phyloP scores from a whole-genome alignment of 2,888 invertebrate species.

The Leuctra nigra region DNA sequence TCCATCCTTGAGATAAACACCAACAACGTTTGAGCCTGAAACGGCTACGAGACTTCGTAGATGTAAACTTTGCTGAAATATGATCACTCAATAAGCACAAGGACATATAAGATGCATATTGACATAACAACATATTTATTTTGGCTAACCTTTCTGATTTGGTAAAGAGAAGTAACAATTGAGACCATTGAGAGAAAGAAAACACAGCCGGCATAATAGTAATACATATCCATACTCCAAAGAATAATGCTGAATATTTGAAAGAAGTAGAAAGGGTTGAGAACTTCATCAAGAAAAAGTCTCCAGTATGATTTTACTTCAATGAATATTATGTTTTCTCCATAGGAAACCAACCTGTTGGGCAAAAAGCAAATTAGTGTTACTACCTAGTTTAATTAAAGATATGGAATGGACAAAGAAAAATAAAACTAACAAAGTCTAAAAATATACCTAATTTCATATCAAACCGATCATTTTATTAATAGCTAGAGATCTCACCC shows the following conservation, averaged over 20 bases:
- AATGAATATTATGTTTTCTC: conserved; percentile 37
- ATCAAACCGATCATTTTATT: no score
- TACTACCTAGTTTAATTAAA: no score
- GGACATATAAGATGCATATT: not conserved
- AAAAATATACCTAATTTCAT: no score
- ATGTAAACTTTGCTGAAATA: conserved; percentile 57
- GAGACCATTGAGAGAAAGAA: conserved; percentile 49
- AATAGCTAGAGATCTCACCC: no score
- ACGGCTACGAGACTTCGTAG: conserved; percentile 61
- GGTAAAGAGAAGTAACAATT: conserved; percentile 42
- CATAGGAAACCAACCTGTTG: conserved; percentile 36
- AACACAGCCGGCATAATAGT: conserved; percentile 52
- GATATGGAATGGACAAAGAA: no score
- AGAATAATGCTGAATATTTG: conserved; percentile 49
- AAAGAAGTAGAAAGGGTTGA: conserved; percentile 53
- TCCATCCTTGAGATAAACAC: conserved; percentile 43
- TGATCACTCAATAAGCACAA: not conserved
- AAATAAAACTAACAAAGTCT: no score
- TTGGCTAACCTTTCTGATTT: conserved; percentile 42
- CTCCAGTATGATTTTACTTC: conserved; percentile 36
- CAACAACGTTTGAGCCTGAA: conserved; percentile 50
- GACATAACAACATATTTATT: no score
- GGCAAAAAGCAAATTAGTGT: conserved; percentile 20
- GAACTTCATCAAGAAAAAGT: conserved; percentile 39
- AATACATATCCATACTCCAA: conserved; percentile 52